Conservation (phyloP, 2,113 vertebrate genomes). For the Corythornis madagascariensis region DNA sequence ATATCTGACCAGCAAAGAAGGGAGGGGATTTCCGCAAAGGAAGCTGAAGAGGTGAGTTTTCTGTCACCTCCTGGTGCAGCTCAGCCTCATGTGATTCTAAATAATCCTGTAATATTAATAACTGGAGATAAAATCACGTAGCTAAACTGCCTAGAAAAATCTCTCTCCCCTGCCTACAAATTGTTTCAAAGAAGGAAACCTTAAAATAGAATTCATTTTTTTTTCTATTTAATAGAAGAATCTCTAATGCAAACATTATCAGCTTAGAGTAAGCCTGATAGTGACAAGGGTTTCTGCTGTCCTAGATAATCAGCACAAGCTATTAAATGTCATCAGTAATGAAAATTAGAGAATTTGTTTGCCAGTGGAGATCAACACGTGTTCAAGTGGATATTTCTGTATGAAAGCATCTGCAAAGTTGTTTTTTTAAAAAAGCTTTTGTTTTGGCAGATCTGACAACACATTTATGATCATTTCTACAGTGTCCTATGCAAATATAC, state of each 20-base stretch:
- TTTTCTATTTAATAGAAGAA: background rate
- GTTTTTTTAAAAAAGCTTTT: background rate
- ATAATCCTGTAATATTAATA: background rate
- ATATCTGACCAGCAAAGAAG: background rate
- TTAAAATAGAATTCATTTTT: background rate
- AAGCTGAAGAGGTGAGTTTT: fast-evolving
- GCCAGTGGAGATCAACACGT: background rate
- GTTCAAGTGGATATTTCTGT: background rate
- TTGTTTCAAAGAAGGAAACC: background rate
- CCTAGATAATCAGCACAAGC: background rate
- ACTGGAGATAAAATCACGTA: background rate
- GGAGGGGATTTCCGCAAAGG: background rate
- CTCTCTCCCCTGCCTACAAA: background rate
- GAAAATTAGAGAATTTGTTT: background rate
- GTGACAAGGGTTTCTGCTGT: background rate
- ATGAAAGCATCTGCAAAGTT: background rate
- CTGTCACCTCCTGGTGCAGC: background rate
- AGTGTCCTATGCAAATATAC: background rate
- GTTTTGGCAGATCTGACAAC: background rate
- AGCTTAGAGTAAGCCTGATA: background rate
- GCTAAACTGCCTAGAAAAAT: background rate
- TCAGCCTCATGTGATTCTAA: background rate
- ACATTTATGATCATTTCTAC: background rate
- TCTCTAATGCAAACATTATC: background rate
- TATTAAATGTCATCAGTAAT: background rate